Base-by-base conservation (phyloP, 1,140 invertebrate genomes). In the Plectrocnemia conspersa region DNA sequence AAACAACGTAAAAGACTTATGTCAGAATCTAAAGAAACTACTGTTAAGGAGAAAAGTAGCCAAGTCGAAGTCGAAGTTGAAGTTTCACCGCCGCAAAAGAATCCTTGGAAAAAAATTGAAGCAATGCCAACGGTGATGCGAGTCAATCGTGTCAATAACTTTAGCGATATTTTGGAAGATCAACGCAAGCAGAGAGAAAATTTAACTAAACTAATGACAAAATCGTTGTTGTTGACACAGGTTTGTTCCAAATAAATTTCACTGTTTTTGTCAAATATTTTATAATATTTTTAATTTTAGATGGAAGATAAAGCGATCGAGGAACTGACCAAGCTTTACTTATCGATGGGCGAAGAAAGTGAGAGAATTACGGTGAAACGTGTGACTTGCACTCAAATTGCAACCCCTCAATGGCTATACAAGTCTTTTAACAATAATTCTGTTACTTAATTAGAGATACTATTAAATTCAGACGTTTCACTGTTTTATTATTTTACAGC, bases 251-350 rank as follows among this genome's bases (percentile, higher is more conserved):
- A 44, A 32, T 4, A 40, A 13, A 7, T 13, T 49, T 35, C 38
- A 10, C 38, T 18, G 4, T 13, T 52, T 16, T 16, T 40, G 29
- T 44, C n/a, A 41, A 16, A n/a, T 4, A 16, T 22, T n/a, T 10
- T 22, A 6, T 42, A 11, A 33, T 7, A n/a, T 41, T 60, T 22
- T 63, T 70, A 24, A 4, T 50, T 66, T 7, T 60, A 87, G 83
- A 74, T 85, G 44, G 85, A 88, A 76, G 84, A 88, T 63, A 78
- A 81, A 69, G 85, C 85, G 1, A 85, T 88, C 56, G 79, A 83
- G 57, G 82, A 86, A 52, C 66, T 88, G 36, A 68, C 80, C 32
- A 73, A 72, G 45, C 81, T 83, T 63, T 88, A 88, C 66, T 79
- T 79, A 62, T 71, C 77, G 4, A 67, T 75, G 35, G 71, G 79